Percentiles rank a stretch among this genome's conserved stretches.
These are phyloP conservation scores for Scaeva pyrastri DNA, from an alignment of 2,888 invertebrate genomes.

Conservation along the genomic window DNA sequence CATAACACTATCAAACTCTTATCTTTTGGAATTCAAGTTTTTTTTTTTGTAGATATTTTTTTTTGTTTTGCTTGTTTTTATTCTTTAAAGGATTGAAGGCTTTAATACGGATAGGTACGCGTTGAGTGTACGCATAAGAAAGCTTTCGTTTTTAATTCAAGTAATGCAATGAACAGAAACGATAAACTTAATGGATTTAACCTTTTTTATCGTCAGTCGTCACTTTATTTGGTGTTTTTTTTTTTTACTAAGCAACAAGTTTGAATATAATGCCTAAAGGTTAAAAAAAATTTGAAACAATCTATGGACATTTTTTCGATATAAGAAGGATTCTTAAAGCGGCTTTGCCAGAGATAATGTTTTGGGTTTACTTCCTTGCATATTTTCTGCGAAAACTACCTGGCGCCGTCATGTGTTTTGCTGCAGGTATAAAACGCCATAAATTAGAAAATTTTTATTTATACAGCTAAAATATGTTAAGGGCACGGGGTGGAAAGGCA, in stretches of 20 bases:
- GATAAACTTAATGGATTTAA: slow-evolving; percentile 15
- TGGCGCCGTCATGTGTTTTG: too few relatives aligned
- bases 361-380: too few relatives aligned
- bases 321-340: too few relatives aligned
- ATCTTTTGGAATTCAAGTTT: slow-evolving; percentile 23
- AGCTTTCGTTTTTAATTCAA: neutral
- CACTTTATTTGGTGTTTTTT: neutral
- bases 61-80: slow-evolving; percentile 10
- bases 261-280: neutral
- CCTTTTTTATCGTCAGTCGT: neutral
- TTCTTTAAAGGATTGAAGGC: slow-evolving; percentile 4
- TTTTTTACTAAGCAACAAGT: neutral
- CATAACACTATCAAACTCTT: slow-evolving; percentile 40
- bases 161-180: slow-evolving; percentile 2
- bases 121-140: neutral
- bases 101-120: neutral
- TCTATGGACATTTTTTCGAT: too few relatives aligned
- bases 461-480: too few relatives aligned
- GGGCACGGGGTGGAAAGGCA: too few relatives aligned
- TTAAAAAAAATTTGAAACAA: neutral
- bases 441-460: too few relatives aligned
- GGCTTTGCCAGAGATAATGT: too few relatives aligned
- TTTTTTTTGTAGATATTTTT: neutral
- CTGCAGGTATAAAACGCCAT: too few relatives aligned
- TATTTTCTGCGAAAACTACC: too few relatives aligned